A percentile compares a stretch with the other conserved stretches of the same genome.
Evolutionary conservation across 2,888 invertebrate genomes (phyloP).

Genomic region (Acanthosepion esculentum): DNA sequence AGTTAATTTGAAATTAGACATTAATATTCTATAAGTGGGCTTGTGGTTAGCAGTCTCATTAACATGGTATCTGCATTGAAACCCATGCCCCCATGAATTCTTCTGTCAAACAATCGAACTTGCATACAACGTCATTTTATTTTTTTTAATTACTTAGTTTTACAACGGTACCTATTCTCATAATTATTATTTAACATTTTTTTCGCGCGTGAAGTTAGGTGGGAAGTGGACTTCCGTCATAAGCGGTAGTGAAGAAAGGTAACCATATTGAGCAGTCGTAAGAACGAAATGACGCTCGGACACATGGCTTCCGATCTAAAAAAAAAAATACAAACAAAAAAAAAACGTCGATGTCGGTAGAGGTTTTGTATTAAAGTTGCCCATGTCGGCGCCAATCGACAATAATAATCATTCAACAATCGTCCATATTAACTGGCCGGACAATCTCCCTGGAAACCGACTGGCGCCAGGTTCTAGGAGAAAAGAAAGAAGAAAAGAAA

Average conservation of each 20-base stretch:
- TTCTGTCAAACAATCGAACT: background rate
- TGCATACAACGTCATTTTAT: background rate
- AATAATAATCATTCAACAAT: slow-evolving; percentile 33
- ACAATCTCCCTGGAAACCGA: slow-evolving; percentile 33
- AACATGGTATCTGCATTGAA: background rate
- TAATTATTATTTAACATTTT: background rate
- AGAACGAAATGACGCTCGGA: background rate
- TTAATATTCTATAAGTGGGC: background rate
- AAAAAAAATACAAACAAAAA: background rate
- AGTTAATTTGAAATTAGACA: too few species aligned
- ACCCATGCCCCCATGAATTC: background rate
- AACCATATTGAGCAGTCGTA: background rate
- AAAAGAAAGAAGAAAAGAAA: background rate
- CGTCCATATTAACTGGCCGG: slow-evolving; percentile 12
- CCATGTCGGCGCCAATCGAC: background rate
- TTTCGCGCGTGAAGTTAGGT: background rate
- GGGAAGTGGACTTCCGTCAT: background rate
- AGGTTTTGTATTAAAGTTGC: background rate
- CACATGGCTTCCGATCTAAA: background rate
- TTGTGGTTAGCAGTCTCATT: background rate
- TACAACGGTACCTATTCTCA: background rate
- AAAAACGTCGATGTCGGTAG: background rate
- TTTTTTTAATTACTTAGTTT: slow-evolving; percentile 33
- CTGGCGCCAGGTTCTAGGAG: background rate
- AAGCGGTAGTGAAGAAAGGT: background rate